Conservation (phyloP, 2,797 vertebrate genomes). For the Hephaestus fuliginosus region DNA sequence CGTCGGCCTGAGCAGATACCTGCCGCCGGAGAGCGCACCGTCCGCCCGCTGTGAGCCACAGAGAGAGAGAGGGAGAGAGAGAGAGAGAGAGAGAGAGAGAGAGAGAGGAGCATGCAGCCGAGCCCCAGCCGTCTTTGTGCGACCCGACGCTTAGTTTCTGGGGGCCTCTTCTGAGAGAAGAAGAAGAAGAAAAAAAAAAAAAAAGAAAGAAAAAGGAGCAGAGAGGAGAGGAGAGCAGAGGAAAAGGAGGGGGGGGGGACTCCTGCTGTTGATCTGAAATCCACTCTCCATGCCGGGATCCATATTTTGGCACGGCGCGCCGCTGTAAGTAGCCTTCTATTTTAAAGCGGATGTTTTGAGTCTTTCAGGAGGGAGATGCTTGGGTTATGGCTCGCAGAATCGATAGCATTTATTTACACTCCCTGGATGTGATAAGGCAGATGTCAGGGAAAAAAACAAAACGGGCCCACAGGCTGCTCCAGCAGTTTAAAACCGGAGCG, state of each 20-base stretch:
- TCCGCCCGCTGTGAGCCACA: conserved; percentile 60
- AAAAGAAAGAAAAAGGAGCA: conserved; percentile 13
- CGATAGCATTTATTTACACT: conserved; percentile 73
- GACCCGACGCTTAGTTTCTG: conserved; percentile 75
- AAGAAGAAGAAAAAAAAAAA: conserved; percentile 18
- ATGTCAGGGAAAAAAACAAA: conserved; percentile 61
- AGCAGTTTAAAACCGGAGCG: conserved; percentile 67
- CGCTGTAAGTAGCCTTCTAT: conserved; percentile 72
- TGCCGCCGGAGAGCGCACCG: conserved; percentile 62
- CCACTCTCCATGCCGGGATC: conserved; percentile 73
- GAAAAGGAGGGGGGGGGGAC: conserved; percentile 41
- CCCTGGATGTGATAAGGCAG: conserved; percentile 58
- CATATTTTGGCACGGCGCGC: conserved; percentile 68
- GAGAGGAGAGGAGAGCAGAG: conserved; percentile 12
- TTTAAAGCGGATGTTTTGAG: conserved; percentile 60
- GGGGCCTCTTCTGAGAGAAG: conserved; percentile 70
- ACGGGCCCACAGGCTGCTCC: conserved; percentile 61
- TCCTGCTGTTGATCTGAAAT: conserved; percentile 72
- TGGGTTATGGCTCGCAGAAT: conserved; percentile 54
- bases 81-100: conserved; percentile 34
- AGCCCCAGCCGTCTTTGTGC: conserved; percentile 77
- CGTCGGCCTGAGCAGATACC: conserved; percentile 65
- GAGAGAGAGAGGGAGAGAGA: conserved; percentile 50
- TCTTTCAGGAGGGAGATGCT: conserved; percentile 57
- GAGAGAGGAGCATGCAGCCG: conserved; percentile 79